These are phyloP conservation scores for Rhorus exstirpatorius DNA, from an alignment of 2,888 invertebrate genomes.

Conservation along the genomic window DNA sequence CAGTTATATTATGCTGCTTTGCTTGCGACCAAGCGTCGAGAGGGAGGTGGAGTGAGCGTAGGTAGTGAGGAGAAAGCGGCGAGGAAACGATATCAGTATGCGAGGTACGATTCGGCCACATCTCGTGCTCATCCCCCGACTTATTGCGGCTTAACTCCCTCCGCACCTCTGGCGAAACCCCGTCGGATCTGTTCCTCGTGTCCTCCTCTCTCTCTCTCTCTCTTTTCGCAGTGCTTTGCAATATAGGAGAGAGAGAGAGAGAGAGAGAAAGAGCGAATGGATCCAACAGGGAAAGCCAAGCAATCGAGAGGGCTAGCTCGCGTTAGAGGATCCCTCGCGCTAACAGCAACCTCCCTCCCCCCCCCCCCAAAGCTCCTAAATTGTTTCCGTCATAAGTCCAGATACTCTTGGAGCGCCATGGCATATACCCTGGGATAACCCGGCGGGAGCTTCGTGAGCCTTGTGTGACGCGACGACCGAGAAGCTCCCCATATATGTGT, in stretches of 20 bases:
- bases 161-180: slow-evolving; percentile 70
- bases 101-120: slow-evolving; percentile 85
- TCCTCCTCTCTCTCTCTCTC: slow-evolving; percentile 42
- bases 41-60: slow-evolving; percentile 19
- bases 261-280: slow-evolving; percentile 25
- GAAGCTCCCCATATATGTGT: slow-evolving; percentile 20
- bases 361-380: slow-evolving; percentile 84
- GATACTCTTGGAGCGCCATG: slow-evolving; percentile 81
- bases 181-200: slow-evolving; percentile 60
- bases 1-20: slow-evolving; percentile 3
- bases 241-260: slow-evolving; percentile 22
- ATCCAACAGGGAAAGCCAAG: slow-evolving; percentile 32
- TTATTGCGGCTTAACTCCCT: slow-evolving; percentile 85
- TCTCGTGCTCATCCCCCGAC: slow-evolving; percentile 86
- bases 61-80: too few species aligned
- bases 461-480: slow-evolving; percentile 68
- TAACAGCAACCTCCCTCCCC: slow-evolving; percentile 65
- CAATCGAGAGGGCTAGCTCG: slow-evolving; percentile 35
- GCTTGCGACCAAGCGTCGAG: slow-evolving; percentile 17
- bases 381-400: slow-evolving; percentile 86
- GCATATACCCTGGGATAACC: slow-evolving; percentile 84
- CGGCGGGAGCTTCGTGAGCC: slow-evolving; percentile 72
- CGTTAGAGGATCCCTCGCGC: slow-evolving; percentile 43
- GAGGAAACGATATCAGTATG: slow-evolving; percentile 85
- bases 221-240: slow-evolving; percentile 26